Percentiles rank a stretch among this genome's conserved stretches.
phyloP scores from a whole-genome alignment of 2,888 invertebrate genomes.

The Stenichneumon culpator region DNA sequence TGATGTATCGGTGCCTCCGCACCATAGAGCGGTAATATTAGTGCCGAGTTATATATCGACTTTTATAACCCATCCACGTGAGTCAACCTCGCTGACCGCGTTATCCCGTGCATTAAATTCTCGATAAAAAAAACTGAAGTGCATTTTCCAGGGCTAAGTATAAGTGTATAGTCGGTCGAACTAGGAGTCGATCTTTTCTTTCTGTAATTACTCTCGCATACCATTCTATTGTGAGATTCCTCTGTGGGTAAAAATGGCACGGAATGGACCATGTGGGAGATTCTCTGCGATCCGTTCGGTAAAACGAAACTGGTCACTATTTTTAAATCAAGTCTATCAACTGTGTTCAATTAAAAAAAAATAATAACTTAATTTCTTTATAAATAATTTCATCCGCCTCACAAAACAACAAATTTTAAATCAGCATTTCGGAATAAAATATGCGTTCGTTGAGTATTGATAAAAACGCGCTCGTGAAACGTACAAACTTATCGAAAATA shows the following conservation, averaged over 20 bases:
- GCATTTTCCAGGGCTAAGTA: slow-evolving; percentile 11
- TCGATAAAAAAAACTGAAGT: slow-evolving; percentile 34
- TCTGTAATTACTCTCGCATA: slow-evolving; percentile 23
- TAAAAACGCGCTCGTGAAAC: not conserved
- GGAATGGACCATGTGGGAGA: not conserved
- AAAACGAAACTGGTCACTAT: not conserved
- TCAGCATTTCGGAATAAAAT: not conserved
- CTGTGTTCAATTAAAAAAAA: not conserved
- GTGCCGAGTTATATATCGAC: slow-evolving; percentile 38
- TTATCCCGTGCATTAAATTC: slow-evolving; percentile 42
- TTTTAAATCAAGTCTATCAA: not conserved
- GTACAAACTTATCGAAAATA: not conserved
- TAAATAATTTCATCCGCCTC: too few relatives aligned
- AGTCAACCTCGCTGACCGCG: slow-evolving; percentile 24
- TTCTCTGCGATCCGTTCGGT: not conserved
- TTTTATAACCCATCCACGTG: slow-evolving; percentile 23
- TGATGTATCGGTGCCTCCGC: slow-evolving; percentile 33
- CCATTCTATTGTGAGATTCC: slow-evolving; percentile 23
- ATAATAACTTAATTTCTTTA: too few relatives aligned
- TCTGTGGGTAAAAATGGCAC: not conserved
- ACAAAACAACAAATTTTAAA: too few relatives aligned
- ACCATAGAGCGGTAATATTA: slow-evolving; percentile 42
- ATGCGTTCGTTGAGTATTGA: too few relatives aligned
- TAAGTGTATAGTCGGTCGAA: not conserved
- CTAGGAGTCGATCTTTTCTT: slow-evolving; percentile 33